These are phyloP conservation scores for Uropsilus gracilis DNA, from an alignment of 2,113 vertebrate genomes.

Conservation along the genomic window DNA sequence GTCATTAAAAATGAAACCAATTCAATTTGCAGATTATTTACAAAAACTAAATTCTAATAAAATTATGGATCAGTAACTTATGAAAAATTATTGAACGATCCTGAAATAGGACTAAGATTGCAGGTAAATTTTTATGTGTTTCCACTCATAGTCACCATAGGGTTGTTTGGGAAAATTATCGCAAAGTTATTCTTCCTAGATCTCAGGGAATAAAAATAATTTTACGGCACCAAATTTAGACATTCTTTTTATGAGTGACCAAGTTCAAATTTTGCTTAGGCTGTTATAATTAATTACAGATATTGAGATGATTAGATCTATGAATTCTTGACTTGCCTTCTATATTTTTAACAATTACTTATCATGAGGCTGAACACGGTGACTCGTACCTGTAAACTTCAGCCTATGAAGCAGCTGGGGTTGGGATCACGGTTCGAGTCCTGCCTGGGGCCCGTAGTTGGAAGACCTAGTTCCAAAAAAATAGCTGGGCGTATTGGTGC, in stretches of 20 bases:
- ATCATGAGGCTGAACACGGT: no score
- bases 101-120: neutral
- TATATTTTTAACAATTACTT: neutral
- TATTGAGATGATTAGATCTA: neutral
- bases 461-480: no score
- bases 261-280: neutral
- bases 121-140: neutral
- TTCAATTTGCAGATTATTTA: neutral
- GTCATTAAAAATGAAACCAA: neutral
- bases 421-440: no score
- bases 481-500: no score
- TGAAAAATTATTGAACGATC: neutral
- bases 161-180: neutral
- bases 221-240: neutral
- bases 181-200: neutral
- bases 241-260: neutral
- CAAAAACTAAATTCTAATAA: neutral
- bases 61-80: neutral
- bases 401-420: no score
- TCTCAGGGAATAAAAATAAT: neutral
- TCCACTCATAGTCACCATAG: neutral
- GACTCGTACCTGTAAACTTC: no score
- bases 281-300: neutral
- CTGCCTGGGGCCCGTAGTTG: no score
- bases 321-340: neutral